Conservation (phyloP, 2,113 vertebrate species). For the Entosphenus tridentatus region DNA sequence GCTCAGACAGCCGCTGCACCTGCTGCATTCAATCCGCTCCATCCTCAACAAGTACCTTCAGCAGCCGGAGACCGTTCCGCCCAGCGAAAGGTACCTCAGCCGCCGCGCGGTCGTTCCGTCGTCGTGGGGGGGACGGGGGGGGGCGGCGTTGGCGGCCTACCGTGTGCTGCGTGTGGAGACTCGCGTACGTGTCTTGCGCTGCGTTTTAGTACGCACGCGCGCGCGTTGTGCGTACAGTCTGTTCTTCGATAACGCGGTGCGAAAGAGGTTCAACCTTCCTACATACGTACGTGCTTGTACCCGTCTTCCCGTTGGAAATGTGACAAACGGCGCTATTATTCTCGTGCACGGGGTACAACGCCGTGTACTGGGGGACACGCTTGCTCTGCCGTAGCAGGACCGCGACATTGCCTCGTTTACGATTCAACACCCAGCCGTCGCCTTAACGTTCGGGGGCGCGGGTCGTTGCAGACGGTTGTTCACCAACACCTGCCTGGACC, state of each 20-base stretch:
- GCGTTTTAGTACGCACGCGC: neutral
- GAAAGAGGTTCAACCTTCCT: neutral
- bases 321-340: neutral
- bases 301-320: neutral
- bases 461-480: constrained; percentile 41
- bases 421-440: neutral
- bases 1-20: constrained; percentile 61
- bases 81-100: constrained; percentile 36
- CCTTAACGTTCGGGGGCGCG: neutral
- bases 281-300: neutral
- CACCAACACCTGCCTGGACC: constrained; percentile 70
- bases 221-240: neutral
- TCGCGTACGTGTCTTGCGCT: neutral
- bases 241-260: neutral
- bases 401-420: neutral
- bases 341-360: neutral
- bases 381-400: neutral
- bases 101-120: too few species aligned
- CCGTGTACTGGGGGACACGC: neutral
- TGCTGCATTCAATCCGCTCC: constrained; percentile 72
- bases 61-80: constrained; percentile 49
- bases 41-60: constrained; percentile 57
- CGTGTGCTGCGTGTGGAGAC: neutral
- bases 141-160: neutral
- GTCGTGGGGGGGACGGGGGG: neutral